These are phyloP conservation scores for Neopelma chrysocephalum DNA, from an alignment of 2,797 vertebrate genomes.

Conservation along the genomic window DNA sequence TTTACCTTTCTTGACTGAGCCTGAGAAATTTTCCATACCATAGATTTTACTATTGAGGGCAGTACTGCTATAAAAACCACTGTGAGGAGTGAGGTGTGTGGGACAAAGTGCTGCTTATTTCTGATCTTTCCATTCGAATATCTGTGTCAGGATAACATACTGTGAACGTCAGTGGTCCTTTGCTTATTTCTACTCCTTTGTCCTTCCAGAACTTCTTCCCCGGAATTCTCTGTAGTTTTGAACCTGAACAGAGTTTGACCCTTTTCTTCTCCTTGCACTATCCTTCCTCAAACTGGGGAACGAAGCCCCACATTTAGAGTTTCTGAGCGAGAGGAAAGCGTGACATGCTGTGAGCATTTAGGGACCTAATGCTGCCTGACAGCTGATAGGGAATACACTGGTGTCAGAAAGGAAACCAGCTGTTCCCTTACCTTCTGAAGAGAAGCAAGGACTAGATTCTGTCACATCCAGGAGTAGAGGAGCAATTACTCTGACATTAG, in stretches of 20 bases:
- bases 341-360: not conserved
- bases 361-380: conserved; percentile 30
- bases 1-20: not conserved
- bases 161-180: not conserved
- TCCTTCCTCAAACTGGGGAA: not conserved
- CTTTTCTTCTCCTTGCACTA: not conserved
- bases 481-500: conserved; percentile 32
- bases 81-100: not conserved
- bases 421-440: conserved; percentile 29
- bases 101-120: not conserved
- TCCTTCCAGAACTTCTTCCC: not conserved
- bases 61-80: conserved; percentile 42
- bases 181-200: not conserved
- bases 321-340: not conserved
- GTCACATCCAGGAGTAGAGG: not conserved
- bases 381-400: conserved; percentile 16
- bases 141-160: not conserved
- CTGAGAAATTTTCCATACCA: not conserved
- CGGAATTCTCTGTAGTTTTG: not conserved
- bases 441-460: not conserved
- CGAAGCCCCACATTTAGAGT: not conserved
- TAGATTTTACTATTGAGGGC: conserved; percentile 46
- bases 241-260: not conserved
- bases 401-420: conserved; percentile 35
- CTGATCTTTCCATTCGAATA: not conserved